phyloP scores from a whole-genome alignment of 2,797 vertebrate species.

The Acanthis flammea region DNA sequence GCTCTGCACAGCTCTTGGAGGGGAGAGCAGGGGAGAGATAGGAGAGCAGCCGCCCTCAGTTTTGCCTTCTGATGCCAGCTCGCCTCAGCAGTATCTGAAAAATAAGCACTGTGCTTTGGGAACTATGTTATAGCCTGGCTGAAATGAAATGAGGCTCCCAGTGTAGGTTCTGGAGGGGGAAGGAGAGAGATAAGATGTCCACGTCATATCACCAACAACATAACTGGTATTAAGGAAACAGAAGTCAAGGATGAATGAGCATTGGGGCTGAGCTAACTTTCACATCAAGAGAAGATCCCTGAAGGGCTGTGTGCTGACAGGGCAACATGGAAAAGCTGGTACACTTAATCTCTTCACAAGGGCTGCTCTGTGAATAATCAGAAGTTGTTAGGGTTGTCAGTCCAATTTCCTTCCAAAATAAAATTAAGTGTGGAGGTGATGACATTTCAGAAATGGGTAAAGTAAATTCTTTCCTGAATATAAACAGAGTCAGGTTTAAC shows the following conservation, averaged over 20 bases:
- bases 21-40: neutral
- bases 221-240: neutral
- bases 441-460: neutral
- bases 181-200: neutral
- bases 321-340: slow-evolving; percentile 1
- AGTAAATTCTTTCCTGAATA: neutral
- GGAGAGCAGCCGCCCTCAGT: rapidly evolving
- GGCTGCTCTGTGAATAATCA: slow-evolving; percentile 33
- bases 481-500: neutral
- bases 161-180: neutral
- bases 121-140: neutral
- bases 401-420: slow-evolving; percentile 28
- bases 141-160: neutral
- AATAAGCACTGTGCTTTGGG: neutral
- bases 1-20: neutral
- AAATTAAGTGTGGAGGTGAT: neutral
- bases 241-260: slow-evolving; percentile 28
- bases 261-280: neutral
- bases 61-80: neutral
- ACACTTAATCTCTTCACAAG: slow-evolving; percentile 15
- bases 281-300: neutral
- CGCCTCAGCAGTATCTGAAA: neutral
- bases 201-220: neutral
- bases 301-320: slow-evolving; percentile 26
- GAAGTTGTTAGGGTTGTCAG: slow-evolving; percentile 41